Evolutionary conservation across 1,140 invertebrate genomes (phyloP), one percentile per base, ranked within the genome.

Genomic region (Diorhabda sublineata): DNA sequence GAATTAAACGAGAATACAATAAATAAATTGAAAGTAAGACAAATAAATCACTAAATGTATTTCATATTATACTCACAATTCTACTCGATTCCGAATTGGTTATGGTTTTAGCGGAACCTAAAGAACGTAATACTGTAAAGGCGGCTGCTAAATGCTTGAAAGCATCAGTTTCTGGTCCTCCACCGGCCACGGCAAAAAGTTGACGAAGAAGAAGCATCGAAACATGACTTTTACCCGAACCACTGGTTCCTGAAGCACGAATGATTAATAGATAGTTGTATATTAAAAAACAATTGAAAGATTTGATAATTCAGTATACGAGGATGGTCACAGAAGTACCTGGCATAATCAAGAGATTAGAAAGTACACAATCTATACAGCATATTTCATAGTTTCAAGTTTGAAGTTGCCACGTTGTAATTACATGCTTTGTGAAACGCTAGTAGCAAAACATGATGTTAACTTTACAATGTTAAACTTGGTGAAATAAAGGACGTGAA

Each of bases 61-160:
- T 66, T 44, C 41, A n/a, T 11, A 67, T 47, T 8, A 44, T 65
- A 75, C 75, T 79, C 82, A 96, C 96, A 83, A 97, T 96, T 84
- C 96, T 88, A 82, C 93, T 97, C 78, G 94, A 96, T 85, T 98
- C 93, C 5, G 92, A 91, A 82, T 97, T 98, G 66, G 90, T 91
- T 42, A 88, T 87, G 5, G 95, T 97, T 81, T 94, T 93, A 4
- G 95, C 95, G 42, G 92, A 94, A 61, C 94, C 95, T 59, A 98
- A 86, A 1, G 95, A 95, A 67, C 94, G 86, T 44, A 97, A 86
- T 8, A 97, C 95, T 41, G 95, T 97, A 79, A 98, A 95, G 8
- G 95, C 94, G 41, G 95, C 95, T 2, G 94, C 92, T 66, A 98
- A 85, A 82, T 97, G 95, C 83, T 97, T 97, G 80, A 96, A 98